phyloP scores from a whole-genome alignment of 2,113 vertebrate species.

The Hydropotes inermis region DNA sequence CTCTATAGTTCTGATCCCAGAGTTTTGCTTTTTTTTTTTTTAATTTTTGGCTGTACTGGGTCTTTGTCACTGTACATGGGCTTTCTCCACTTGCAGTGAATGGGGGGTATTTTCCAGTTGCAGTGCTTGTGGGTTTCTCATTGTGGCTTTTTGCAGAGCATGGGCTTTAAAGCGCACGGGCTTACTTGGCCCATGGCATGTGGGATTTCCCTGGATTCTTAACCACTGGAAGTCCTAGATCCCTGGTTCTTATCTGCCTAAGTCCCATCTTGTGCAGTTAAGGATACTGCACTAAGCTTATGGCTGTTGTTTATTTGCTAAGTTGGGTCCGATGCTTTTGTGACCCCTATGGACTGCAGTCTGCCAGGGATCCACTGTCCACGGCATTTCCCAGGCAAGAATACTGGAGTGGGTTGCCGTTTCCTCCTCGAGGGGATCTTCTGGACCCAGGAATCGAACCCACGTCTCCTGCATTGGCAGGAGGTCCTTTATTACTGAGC shows the following conservation, averaged over 20 bases:
- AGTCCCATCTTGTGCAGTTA: not conserved
- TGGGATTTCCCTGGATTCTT: not conserved
- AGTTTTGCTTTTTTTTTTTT: not conserved
- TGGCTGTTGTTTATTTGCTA: not conserved
- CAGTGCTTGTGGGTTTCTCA: not conserved
- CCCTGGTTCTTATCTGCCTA: not conserved
- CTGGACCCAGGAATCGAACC: not conserved
- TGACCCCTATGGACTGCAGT: not conserved
- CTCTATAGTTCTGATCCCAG: not conserved
- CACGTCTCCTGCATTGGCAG: not conserved
- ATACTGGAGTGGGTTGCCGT: not conserved
- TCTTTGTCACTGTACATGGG: fast-evolving
- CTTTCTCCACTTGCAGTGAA: not conserved
- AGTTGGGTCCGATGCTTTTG: not conserved
- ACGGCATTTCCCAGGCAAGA: not conserved
- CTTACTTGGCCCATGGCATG: not conserved
- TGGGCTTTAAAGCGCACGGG: not conserved
- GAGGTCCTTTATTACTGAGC: not conserved
- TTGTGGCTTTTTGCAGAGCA: not conserved
- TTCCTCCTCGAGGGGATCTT: not conserved
- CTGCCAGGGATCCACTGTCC: not conserved
- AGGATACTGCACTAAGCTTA: not conserved
- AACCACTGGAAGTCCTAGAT: not conserved
- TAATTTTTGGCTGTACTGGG: not conserved
- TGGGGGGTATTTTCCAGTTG: not conserved